A percentile compares a stretch with the other conserved stretches of the same genome.
phyloP scores from a whole-genome alignment of 2,113 vertebrate species.

The Myrmecophaga tridactyla region DNA sequence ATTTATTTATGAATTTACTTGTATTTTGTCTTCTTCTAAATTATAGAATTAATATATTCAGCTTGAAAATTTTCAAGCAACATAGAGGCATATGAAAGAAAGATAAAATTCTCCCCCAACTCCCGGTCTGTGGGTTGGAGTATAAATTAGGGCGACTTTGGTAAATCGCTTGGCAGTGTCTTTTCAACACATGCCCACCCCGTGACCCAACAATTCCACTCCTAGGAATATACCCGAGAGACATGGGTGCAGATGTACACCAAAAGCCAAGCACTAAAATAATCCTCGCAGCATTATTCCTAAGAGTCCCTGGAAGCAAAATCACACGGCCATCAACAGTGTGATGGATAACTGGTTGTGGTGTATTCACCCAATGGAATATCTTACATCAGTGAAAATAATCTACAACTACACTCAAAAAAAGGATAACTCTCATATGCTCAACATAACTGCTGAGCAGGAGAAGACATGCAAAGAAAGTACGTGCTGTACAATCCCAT shows the following conservation, averaged over 20 bases:
- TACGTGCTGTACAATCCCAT: neutral
- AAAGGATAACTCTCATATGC: neutral
- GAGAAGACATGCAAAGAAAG: neutral
- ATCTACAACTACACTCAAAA: neutral
- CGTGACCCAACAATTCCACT: neutral
- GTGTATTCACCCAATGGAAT: neutral
- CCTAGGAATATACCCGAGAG: neutral
- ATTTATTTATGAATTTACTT: constrained; percentile 33
- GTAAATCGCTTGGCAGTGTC: neutral
- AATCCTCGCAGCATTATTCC: neutral
- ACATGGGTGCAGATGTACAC: neutral
- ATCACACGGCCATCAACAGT: neutral
- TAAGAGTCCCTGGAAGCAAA: neutral
- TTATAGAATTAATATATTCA: constrained; percentile 35
- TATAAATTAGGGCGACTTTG: neutral
- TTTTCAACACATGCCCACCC: neutral
- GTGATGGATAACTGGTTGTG: neutral
- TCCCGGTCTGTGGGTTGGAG: neutral
- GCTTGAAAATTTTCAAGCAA: constrained; percentile 8
- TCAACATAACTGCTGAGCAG: neutral
- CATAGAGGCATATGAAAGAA: constrained; percentile 9
- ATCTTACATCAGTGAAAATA: neutral
- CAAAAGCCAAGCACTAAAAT: neutral
- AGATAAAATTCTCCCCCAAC: neutral
- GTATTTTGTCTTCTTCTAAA: constrained; percentile 26